These are phyloP conservation scores for Catalaphyllia jardinei DNA, from an alignment of 64 coral and sea anemone species.

Conservation along the genomic window DNA sequence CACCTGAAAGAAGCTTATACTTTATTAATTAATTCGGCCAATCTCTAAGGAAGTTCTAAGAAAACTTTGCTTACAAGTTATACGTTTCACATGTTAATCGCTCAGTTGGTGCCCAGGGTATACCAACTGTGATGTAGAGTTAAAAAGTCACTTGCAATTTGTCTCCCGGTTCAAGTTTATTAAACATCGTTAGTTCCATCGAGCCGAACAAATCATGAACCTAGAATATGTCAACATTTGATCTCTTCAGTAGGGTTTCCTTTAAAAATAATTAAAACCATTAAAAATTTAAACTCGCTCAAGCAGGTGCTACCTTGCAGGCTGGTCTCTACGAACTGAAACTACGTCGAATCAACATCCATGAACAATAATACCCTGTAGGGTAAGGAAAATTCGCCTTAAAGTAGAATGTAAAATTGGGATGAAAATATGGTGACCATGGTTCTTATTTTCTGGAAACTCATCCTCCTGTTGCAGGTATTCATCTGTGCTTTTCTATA, in stretches of 20 bases:
- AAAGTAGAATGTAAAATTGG: not conserved
- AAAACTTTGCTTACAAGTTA: not conserved
- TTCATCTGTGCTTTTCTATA: not conserved
- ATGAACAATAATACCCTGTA: not conserved
- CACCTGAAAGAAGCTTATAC: not conserved
- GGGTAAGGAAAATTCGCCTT: not conserved
- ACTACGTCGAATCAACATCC: no score
- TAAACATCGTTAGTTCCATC: not conserved
- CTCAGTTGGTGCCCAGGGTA: not conserved
- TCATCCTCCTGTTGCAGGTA: not conserved
- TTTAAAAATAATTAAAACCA: no score
- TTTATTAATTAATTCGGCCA: not conserved
- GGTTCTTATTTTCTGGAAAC: not conserved
- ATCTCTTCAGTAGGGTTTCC: not conserved
- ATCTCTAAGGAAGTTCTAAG: not conserved
- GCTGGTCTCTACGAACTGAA: no score
- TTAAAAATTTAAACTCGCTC: no score
- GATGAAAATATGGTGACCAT: not conserved
- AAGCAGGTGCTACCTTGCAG: not conserved
- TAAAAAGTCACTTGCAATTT: conserved; percentile 5
- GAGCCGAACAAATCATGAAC: not conserved
- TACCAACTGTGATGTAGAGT: not conserved
- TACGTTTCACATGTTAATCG: not conserved
- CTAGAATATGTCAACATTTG: not conserved
- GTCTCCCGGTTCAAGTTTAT: no score